Conservation (phyloP, 2,113 vertebrate genomes). For the Pao palembangensis region DNA sequence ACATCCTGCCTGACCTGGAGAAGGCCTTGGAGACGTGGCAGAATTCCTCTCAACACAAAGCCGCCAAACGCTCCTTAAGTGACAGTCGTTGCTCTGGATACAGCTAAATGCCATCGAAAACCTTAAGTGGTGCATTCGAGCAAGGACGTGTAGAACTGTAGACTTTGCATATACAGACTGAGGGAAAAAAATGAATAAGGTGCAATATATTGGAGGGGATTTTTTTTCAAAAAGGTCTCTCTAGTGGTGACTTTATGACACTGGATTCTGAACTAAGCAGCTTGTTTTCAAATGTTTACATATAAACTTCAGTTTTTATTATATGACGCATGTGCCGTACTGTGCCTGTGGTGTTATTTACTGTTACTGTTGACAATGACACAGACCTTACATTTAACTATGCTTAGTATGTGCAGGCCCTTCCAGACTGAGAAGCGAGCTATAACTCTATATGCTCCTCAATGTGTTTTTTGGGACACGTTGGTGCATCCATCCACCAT, state of each 20-base stretch:
- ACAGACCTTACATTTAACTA: no score
- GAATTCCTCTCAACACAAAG: conserved; percentile 12
- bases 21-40: conserved; percentile 47
- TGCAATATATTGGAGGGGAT: no score
- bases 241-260: background rate
- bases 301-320: background rate
- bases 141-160: background rate
- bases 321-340: background rate
- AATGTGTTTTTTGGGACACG: conserved; percentile 5
- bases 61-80: conserved; percentile 21
- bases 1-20: conserved; percentile 66
- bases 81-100: conserved; percentile 8
- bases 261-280: no score
- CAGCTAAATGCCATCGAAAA: conserved; percentile 32
- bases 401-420: no score
- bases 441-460: background rate
- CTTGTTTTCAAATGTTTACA: background rate
- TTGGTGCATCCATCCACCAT: conserved; percentile 17
- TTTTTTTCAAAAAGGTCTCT: no score
- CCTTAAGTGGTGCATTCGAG: conserved; percentile 36
- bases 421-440: background rate
- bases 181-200: no score
- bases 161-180: background rate
- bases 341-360: background rate
- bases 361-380: background rate